Evolutionary conservation across 2,888 invertebrate genomes (phyloP).

Genomic region (Sphecodes monilicornis): DNA sequence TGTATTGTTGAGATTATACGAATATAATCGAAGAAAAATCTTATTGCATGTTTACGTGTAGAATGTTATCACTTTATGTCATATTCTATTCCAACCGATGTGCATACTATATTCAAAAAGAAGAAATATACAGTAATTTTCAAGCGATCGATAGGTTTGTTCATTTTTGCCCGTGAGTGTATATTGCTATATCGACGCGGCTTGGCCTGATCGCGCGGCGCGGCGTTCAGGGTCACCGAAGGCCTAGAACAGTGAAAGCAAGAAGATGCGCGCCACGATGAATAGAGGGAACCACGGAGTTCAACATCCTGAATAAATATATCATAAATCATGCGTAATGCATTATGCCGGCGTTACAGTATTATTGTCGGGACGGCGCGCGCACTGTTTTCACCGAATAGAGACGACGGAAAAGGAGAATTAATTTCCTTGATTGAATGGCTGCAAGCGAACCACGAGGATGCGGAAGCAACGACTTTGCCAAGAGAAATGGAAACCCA

Average conservation of each 20-base stretch:
- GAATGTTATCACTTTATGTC: too few relatives aligned
- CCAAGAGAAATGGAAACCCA: conserved; percentile 2
- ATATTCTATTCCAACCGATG: too few relatives aligned
- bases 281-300: conserved; percentile 33
- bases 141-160: too few relatives aligned
- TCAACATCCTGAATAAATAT: conserved; percentile 55
- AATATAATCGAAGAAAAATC: too few relatives aligned
- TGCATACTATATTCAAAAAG: too few relatives aligned
- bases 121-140: too few relatives aligned
- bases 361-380: conserved; percentile 22
- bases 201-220: conserved; percentile 61
- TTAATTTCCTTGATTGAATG: conserved; percentile 41
- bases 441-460: conserved; percentile 15
- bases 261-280: conserved; percentile 24
- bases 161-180: too few relatives aligned
- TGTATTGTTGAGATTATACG: too few relatives aligned
- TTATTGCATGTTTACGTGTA: too few relatives aligned
- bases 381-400: neutral
- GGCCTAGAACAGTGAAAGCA: conserved; percentile 57
- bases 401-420: conserved; percentile 15
- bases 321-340: conserved; percentile 46
- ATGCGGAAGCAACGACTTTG: conserved; percentile 10
- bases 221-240: conserved; percentile 62
- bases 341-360: conserved; percentile 1
- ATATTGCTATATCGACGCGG: conserved; percentile 45